phyloP scores from a whole-genome alignment of 2,888 invertebrate genomes.

The Gari tellinella region DNA sequence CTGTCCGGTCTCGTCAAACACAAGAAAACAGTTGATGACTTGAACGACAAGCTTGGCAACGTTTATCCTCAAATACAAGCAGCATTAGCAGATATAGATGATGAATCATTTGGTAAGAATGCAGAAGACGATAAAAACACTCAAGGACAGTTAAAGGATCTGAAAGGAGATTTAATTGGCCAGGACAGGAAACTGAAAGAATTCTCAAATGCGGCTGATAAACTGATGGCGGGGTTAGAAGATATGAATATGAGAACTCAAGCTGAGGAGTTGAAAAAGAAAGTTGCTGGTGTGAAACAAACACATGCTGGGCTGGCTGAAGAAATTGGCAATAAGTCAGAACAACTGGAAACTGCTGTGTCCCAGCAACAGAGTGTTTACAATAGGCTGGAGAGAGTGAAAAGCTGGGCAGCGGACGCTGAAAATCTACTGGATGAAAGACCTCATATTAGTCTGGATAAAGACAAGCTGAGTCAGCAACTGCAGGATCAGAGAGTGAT shows the following conservation, averaged over 20 bases:
- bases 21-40: conserved; percentile 75
- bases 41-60: conserved; percentile 71
- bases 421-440: conserved; percentile 71
- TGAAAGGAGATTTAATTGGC: conserved; percentile 80
- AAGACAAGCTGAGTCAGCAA: conserved; percentile 94
- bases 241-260: conserved; percentile 86
- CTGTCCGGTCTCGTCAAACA: conserved; percentile 72
- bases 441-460: conserved; percentile 92
- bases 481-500: conserved; percentile 92
- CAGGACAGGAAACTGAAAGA: conserved; percentile 80
- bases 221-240: conserved; percentile 91
- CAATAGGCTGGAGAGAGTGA: conserved; percentile 76
- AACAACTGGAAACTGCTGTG: conserved; percentile 74
- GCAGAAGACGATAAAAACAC: conserved; percentile 69
- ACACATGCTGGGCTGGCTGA: conserved; percentile 74
- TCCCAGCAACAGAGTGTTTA: conserved; percentile 79
- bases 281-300: conserved; percentile 62
- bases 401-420: conserved; percentile 74
- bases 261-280: conserved; percentile 67
- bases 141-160: conserved; percentile 70
- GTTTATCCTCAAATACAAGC: conserved; percentile 75
- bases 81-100: conserved; percentile 68
- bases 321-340: conserved; percentile 74
- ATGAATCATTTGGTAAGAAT: conserved; percentile 68
- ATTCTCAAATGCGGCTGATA: conserved; percentile 88